phyloP scores from a whole-genome alignment of 2,797 vertebrate genomes.

The Dromococcyx pavoninus region DNA sequence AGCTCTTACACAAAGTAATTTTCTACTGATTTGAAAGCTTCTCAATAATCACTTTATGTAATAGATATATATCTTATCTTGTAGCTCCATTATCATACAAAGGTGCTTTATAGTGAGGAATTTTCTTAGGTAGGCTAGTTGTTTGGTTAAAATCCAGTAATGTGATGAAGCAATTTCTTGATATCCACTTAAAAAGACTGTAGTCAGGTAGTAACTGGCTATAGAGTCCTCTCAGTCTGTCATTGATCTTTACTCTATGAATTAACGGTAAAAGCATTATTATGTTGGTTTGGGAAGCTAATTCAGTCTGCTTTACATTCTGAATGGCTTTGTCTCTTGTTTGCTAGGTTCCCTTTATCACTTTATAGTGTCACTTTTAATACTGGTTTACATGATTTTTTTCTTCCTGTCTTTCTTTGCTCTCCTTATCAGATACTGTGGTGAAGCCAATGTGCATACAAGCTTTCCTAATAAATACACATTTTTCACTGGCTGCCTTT shows the following conservation, averaged over 20 bases:
- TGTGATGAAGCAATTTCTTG: conserved; percentile 3
- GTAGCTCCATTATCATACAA: conserved; percentile 48
- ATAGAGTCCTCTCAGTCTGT: not conserved
- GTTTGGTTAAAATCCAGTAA: conserved; percentile 31
- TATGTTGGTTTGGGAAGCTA: not conserved
- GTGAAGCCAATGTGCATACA: not conserved
- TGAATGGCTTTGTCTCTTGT: not conserved
- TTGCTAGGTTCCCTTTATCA: not conserved
- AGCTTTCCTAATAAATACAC: not conserved
- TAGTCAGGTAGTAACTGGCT: not conserved
- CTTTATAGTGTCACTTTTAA: not conserved
- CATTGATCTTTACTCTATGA: not conserved
- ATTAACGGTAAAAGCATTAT: not conserved
- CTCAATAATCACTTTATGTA: conserved; percentile 68
- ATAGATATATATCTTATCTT: conserved; percentile 32
- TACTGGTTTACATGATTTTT: not conserved
- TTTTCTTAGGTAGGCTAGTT: conserved; percentile 23
- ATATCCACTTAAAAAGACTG: not conserved
- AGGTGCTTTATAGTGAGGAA: conserved; percentile 36
- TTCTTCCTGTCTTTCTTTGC: not conserved
- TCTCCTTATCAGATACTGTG: not conserved
- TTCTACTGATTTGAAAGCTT: conserved; percentile 56
- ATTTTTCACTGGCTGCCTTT: not conserved
- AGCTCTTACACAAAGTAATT: conserved; percentile 43
- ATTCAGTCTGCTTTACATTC: not conserved